Conservation (phyloP, 2,888 invertebrate genomes). For the Mactromeris polynyma region DNA sequence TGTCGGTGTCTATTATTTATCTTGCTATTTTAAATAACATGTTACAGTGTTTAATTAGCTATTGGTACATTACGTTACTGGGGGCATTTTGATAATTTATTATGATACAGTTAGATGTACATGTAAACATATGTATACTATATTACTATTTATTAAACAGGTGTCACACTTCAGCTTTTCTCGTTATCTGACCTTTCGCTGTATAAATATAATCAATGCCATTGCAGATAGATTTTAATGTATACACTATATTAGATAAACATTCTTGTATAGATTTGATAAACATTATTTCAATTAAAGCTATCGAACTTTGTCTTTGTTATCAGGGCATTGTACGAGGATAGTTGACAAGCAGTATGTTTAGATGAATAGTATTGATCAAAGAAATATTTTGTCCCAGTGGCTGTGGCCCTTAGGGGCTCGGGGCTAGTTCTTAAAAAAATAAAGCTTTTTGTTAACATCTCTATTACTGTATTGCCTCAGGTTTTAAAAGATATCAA, state of each 20-base stretch:
- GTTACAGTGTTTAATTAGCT: no score
- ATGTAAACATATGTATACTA: not conserved
- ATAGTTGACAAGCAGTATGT: not conserved
- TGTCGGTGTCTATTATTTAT: no score
- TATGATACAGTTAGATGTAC: no score
- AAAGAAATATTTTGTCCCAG: not conserved
- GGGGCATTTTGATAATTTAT: no score
- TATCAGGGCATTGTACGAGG: not conserved
- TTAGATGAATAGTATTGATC: not conserved
- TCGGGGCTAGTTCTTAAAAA: not conserved
- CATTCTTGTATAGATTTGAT: not conserved
- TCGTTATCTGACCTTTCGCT: not conserved
- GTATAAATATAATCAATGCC: not conserved
- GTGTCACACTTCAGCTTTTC: conserved; percentile 3
- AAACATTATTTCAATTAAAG: not conserved
- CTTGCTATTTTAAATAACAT: no score
- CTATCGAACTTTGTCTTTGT: not conserved
- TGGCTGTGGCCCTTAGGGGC: not conserved
- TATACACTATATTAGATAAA: conserved; percentile 13
- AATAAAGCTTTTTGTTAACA: not conserved
- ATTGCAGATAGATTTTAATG: conserved; percentile 1
- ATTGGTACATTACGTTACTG: no score
- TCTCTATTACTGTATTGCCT: not conserved
- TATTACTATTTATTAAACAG: not conserved
- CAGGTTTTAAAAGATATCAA: conserved; percentile 5